Evolutionary conservation across 2,888 invertebrate genomes (phyloP), one percentile per base, ranked within the genome.

Genomic region (Oscheius onirici): DNA sequence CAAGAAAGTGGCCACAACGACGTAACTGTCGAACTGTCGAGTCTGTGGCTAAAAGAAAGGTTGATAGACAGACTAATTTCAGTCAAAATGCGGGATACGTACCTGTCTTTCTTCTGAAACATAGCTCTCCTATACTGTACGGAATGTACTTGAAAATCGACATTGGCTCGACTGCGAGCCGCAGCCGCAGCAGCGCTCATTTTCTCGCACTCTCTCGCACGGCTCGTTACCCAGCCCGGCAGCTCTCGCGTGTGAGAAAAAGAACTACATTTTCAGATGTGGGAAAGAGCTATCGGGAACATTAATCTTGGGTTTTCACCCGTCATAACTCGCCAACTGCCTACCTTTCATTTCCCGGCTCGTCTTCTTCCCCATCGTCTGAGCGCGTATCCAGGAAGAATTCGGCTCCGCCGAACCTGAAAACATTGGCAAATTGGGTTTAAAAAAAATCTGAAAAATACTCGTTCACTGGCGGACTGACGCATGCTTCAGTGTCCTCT

Each of bases 401-500:
- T 58, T 58, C 58, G n/a, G 58, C 58, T 20, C 41, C 17, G n/a
- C 3, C 58, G 41, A 28, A 28, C 41, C 34, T 40, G 22, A n/a
- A 41, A 6, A 28, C 8, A 28, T 3, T 8, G 8, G 11, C 17
- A 24, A 41, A 3, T 58, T 3, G 2, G 41, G n/a, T n/a, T n/a
- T n/a, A n/a, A 58, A 20, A 17, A 58, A 46, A 3, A 15, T n/a
- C 2, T 3, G 11, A 20, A 43, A 63, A 26, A 8, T 28, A 63
- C 63, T 63, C 24, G 49, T 26, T 63, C 3, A 22, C 60, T 2
- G 28, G 20, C 6, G 63, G 63, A 63, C 63, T 63, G 26, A 63
- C 46, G 34, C 63, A 63, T 49, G 44, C 28, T 49, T 63, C 63
- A 2, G 63, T 63, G 15, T 63, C 63, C 24, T 63, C 63, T 15